These are phyloP conservation scores for Monopterus albus DNA, from an alignment of 2,113 vertebrate species.

Conservation along the genomic window DNA sequence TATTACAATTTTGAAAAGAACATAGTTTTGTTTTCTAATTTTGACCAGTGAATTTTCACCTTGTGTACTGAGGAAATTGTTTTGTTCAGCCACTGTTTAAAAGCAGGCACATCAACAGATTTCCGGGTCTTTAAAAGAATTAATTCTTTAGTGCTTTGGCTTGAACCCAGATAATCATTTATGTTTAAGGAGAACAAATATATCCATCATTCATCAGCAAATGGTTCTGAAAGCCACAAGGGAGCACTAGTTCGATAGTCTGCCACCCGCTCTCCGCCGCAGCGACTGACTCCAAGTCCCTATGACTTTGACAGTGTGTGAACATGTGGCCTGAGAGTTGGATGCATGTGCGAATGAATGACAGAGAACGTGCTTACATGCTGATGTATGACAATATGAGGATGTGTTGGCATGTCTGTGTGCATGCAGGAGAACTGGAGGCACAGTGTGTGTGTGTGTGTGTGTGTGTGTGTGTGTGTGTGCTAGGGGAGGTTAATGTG, in stretches of 20 bases:
- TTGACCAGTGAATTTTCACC: background rate
- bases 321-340: background rate
- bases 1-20: no score
- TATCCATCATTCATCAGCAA: background rate
- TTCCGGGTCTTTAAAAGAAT: background rate
- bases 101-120: no score
- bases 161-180: no score
- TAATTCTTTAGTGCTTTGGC: no score
- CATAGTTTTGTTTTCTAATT: no score
- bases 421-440: slow-evolving; percentile 5
- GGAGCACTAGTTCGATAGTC: background rate
- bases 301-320: background rate
- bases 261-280: background rate
- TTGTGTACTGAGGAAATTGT: background rate
- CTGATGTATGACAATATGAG: background rate
- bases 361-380: background rate
- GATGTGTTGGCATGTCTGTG: background rate
- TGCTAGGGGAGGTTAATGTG: slow-evolving; percentile 75
- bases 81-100: background rate
- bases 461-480: slow-evolving; percentile 48
- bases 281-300: background rate
- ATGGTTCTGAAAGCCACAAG: slow-evolving; percentile 1
- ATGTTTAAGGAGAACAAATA: background rate
- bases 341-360: background rate
- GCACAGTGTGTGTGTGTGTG: background rate